Percentiles rank a stretch among this genome's conserved stretches.
phyloP scores from a whole-genome alignment of 2,888 invertebrate genomes.

The Ectobius pallidus region DNA sequence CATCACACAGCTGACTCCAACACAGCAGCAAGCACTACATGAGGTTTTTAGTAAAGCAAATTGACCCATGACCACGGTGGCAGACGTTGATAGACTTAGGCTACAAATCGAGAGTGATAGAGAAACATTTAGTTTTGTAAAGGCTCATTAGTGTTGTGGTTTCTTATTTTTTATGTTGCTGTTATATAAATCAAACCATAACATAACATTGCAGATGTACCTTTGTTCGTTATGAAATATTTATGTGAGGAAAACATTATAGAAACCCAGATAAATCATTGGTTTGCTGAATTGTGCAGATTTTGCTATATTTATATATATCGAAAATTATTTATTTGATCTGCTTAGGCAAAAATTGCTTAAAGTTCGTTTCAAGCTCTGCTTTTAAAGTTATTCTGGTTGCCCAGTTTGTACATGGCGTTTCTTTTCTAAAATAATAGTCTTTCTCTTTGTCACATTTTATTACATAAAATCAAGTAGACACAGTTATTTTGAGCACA shows the following conservation, averaged over 20 bases:
- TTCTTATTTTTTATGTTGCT: background rate
- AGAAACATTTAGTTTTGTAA: background rate
- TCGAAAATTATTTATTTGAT: background rate
- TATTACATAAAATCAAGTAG: background rate
- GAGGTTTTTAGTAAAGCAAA: constrained; percentile 62
- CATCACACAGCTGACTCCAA: constrained; percentile 73
- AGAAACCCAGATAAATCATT: background rate
- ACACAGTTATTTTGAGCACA: background rate
- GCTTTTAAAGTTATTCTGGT: no score
- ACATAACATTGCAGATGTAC: background rate
- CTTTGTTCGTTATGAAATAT: no score
- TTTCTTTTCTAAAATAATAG: no score
- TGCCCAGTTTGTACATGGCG: no score
- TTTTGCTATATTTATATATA: background rate
- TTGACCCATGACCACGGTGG: background rate
- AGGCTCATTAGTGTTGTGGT: background rate
- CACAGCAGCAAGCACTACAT: constrained; percentile 84
- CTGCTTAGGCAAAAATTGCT: background rate
- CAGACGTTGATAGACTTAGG: background rate
- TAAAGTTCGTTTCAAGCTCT: no score
- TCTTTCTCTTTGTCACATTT: background rate
- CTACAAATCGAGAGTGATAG: background rate
- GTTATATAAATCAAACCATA: background rate
- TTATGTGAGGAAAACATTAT: no score
- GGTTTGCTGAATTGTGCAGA: background rate